Evolutionary conservation across 2,797 vertebrate genomes (phyloP).

Genomic region (Smutsia gigantea): DNA sequence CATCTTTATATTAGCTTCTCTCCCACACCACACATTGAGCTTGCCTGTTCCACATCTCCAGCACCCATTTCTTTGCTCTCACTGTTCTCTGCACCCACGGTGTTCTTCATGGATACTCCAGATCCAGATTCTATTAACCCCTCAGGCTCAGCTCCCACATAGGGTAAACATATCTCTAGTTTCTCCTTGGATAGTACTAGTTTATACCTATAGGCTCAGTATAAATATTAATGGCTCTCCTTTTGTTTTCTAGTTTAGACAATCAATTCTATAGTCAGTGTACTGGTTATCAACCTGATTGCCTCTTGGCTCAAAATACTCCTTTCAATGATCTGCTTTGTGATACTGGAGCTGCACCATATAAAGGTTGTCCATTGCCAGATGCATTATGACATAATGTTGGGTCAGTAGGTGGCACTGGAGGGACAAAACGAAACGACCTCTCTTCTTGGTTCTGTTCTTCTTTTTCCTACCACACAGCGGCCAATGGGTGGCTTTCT

Average conservation of each 20-base stretch:
- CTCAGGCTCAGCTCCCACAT: background rate
- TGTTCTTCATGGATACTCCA: background rate
- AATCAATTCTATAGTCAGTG: background rate
- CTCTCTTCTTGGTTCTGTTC: background rate
- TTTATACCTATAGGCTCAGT: background rate
- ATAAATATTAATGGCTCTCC: background rate
- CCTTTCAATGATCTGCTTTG: background rate
- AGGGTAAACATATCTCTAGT: background rate
- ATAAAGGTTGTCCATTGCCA: background rate
- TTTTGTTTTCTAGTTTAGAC: slow-evolving; percentile 36
- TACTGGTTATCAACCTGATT: background rate
- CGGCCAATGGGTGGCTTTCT: background rate
- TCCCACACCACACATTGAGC: background rate
- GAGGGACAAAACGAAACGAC: background rate
- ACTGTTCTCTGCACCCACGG: background rate
- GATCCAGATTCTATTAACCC: background rate
- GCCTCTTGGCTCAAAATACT: background rate
- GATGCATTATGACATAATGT: background rate
- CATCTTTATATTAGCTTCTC: background rate
- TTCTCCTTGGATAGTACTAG: background rate
- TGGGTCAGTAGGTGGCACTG: background rate
- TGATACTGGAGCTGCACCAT: background rate
- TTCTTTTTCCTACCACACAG: background rate
- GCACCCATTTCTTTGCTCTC: background rate
- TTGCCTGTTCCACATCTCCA: background rate